Percentiles rank a stretch among this genome's conserved stretches.
phyloP scores from a whole-genome alignment of 2,113 vertebrate species.

The Rhinopithecus roxellana region DNA sequence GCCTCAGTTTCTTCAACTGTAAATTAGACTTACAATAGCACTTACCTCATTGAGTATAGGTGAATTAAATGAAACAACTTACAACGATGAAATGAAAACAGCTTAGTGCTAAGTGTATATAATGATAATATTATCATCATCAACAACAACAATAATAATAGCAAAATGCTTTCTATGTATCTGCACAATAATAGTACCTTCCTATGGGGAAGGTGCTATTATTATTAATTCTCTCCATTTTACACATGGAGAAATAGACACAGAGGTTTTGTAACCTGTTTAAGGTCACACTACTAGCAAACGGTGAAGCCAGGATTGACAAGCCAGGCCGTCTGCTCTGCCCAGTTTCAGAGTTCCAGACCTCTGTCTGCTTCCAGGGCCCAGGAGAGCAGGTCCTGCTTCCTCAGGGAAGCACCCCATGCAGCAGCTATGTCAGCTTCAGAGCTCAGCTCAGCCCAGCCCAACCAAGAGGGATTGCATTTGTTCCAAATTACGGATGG shows the following conservation, averaged over 20 bases:
- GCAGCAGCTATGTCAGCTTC: not conserved
- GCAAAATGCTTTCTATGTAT: not conserved
- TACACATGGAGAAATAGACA: constrained; percentile 4
- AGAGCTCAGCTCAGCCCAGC: not conserved
- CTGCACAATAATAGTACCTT: not conserved
- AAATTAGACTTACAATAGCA: not conserved
- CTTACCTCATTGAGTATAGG: not conserved
- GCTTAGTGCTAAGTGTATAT: not conserved
- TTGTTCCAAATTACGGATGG: constrained; percentile 77
- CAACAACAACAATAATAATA: not conserved
- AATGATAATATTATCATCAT: not conserved
- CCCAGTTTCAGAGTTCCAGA: not conserved
- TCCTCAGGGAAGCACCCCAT: not conserved
- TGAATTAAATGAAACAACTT: not conserved
- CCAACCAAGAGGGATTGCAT: constrained; percentile 46
- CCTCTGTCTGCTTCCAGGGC: not conserved
- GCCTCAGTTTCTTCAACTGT: not conserved
- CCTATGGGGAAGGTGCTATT: not conserved
- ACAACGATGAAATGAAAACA: not conserved
- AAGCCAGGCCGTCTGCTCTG: not conserved
- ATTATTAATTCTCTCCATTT: not conserved
- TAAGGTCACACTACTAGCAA: not conserved
- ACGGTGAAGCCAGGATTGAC: not conserved
- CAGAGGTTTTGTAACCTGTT: not conserved
- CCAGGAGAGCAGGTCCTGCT: not conserved